Evolutionary conservation across 2,888 invertebrate species (phyloP).

Genomic region (Cerastis leucographa): DNA sequence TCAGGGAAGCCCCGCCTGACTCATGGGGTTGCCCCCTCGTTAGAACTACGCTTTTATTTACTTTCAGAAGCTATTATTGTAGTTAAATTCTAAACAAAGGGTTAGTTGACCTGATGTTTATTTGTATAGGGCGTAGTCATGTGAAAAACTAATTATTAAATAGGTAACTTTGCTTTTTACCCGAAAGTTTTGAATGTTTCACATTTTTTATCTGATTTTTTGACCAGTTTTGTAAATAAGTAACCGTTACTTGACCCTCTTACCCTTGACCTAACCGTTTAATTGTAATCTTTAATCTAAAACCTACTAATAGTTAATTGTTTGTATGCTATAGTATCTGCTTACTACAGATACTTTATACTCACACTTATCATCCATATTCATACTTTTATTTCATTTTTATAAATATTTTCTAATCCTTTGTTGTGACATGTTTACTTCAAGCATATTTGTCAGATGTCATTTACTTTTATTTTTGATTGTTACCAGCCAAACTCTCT

Average conservation of each 20-base stretch:
- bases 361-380: too few relatives aligned
- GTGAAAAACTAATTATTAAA: constrained; percentile 1
- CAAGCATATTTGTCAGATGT: too few relatives aligned
- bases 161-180: not conserved
- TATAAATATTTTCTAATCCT: too few relatives aligned
- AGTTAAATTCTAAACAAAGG: not conserved
- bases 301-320: not conserved
- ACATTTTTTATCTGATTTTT: constrained; percentile 24
- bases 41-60: constrained; percentile 23
- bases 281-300: constrained; percentile 9
- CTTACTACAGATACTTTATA: too few relatives aligned
- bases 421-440: too few relatives aligned
- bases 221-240: not conserved
- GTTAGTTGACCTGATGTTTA: constrained; percentile 2
- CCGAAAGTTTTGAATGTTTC: not conserved
- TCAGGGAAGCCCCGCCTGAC: constrained; percentile 70
- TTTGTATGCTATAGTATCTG: too few relatives aligned
- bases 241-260: not conserved
- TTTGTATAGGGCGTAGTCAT: not conserved
- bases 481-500: too few relatives aligned
- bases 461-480: too few relatives aligned
- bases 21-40: constrained; percentile 74
- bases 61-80: constrained; percentile 11
- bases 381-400: too few relatives aligned
- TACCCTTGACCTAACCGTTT: constrained; percentile 6